Conservation (phyloP, 2,888 invertebrate species). For the Phoenoteleia sp. region DNA sequence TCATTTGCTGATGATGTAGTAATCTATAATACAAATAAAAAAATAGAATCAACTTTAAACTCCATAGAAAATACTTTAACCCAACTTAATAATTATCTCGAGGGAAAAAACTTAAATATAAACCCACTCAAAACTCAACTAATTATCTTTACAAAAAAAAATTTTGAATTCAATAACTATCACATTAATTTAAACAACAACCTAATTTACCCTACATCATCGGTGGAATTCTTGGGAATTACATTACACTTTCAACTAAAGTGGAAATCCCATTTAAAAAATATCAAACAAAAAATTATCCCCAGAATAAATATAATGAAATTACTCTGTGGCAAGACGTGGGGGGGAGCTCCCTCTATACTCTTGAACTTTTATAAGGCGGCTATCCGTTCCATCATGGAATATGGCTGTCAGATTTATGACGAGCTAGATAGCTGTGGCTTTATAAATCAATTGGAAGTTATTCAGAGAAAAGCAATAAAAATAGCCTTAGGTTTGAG, state of each 20-base stretch:
- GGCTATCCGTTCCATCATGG: not conserved
- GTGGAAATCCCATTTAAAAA: constrained; percentile 24
- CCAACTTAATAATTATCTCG: too few species aligned
- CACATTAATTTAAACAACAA: not conserved
- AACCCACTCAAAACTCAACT: constrained; percentile 10
- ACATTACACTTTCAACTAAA: constrained; percentile 15
- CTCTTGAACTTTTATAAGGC: not conserved
- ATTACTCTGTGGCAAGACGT: not conserved
- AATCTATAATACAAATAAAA: not conserved
- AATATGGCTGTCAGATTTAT: constrained; percentile 3
- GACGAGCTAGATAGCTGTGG: not conserved
- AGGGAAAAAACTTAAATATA: too few species aligned
- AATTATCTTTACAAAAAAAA: constrained; percentile 7
- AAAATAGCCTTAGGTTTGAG: not conserved
- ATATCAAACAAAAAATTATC: not conserved
- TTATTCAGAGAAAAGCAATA: not conserved
- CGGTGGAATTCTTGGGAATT: constrained; percentile 9
- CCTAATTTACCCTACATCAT: too few species aligned
- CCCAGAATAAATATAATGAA: constrained; percentile 29
- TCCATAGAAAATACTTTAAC: too few species aligned
- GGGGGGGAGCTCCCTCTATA: constrained; percentile 1
- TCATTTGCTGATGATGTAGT: not conserved
- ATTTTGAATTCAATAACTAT: not conserved
- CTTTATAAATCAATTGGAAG: not conserved
- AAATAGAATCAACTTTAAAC: too few species aligned